Evolutionary conservation across 2,113 vertebrate species (phyloP).

Genomic region (Amphiprion ocellaris): DNA sequence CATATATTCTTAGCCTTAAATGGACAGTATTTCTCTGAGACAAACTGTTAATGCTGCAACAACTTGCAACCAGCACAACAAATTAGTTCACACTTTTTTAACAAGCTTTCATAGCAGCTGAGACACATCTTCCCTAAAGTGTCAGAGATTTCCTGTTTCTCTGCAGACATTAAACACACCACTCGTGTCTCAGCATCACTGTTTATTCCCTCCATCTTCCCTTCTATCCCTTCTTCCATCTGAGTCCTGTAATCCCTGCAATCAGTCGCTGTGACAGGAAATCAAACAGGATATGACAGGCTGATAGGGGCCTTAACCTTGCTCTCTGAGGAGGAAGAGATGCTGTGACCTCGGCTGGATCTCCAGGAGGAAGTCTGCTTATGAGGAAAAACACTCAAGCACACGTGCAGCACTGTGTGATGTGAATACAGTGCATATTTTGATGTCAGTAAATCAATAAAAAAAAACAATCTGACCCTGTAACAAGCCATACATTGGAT

Average conservation of each 20-base stretch:
- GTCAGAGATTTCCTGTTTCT: conserved; percentile 21
- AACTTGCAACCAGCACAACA: too few species aligned
- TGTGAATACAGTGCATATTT: background rate
- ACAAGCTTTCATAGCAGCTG: conserved; percentile 2
- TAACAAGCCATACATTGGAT: too few species aligned
- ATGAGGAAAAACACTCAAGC: background rate
- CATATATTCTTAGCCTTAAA: too few species aligned
- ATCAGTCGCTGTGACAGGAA: conserved; percentile 61
- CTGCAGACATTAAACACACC: conserved; percentile 26
- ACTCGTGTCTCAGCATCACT: background rate
- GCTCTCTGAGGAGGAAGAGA: conserved; percentile 21
- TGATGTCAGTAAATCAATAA: background rate
- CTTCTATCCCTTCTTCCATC: conserved; percentile 22
- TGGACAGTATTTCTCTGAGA: too few species aligned
- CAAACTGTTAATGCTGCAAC: too few species aligned
- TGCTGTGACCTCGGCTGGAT: conserved; percentile 31
- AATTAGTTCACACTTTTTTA: too few species aligned
- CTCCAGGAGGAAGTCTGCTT: background rate
- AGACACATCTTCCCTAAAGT: conserved; percentile 7
- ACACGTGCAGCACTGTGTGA: background rate
- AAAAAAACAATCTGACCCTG: background rate
- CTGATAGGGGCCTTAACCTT: conserved; percentile 35
- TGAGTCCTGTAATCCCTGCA: conserved; percentile 26
- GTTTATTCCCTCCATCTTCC: conserved; percentile 15
- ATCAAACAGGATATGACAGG: conserved; percentile 56